Evolutionary conservation across 2,888 invertebrate species (phyloP).

Genomic region (Bimastos eiseni): DNA sequence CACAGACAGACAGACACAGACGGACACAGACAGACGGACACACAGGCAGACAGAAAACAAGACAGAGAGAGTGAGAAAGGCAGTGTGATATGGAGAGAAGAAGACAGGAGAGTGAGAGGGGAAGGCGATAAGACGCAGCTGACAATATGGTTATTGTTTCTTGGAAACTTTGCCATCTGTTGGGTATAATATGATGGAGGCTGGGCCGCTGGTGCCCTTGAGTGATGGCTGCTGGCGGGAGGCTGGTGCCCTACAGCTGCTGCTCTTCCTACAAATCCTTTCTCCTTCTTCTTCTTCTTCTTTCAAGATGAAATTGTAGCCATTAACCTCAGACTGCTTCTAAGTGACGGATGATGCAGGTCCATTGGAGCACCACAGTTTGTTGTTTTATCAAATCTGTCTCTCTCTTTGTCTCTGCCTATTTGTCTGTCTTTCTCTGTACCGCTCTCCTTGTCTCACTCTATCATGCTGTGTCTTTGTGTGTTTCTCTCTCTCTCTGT

Average conservation of each 20-base stretch:
- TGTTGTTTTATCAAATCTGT: not conserved
- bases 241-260: not conserved
- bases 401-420: not conserved
- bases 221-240: constrained; percentile 4
- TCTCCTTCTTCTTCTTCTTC: not conserved
- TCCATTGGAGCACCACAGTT: not conserved
- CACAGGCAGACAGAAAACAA: not conserved
- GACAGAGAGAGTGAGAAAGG: not conserved
- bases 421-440: too few relatives aligned
- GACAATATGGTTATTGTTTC: constrained; percentile 1
- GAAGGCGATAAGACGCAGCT: not conserved
- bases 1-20: not conserved
- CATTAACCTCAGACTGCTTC: not conserved
- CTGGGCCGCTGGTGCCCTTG: not conserved
- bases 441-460: not conserved
- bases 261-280: too few relatives aligned
- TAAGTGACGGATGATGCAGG: not conserved
- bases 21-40: not conserved
- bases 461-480: not conserved
- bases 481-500: not conserved
- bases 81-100: not conserved
- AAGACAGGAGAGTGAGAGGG: too few relatives aligned
- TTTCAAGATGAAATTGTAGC: not conserved
- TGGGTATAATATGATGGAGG: not conserved
- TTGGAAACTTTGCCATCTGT: not conserved